Evolutionary conservation across 1,140 invertebrate genomes (phyloP), one percentile per base, ranked within the genome.

Genomic region (Dreissena polymorpha): DNA sequence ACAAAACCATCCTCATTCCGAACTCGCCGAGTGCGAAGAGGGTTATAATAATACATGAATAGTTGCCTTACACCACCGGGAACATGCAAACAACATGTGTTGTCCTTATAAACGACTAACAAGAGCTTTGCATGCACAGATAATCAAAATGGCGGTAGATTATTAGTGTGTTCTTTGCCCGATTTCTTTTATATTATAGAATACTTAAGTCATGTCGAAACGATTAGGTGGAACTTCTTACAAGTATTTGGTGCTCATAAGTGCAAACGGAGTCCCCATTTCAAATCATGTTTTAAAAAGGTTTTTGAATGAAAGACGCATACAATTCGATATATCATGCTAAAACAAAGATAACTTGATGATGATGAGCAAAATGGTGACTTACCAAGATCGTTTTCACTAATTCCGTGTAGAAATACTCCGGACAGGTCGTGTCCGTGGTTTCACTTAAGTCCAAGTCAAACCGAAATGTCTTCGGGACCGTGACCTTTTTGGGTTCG

Each of bases 361-460:
- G 27, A n/a, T 55, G 29, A 51, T 63, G 64, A 63, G 63, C 64
- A 71, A 21, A 55, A 60, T 68, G 51, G 75, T 91, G 89, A 94
- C 93, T 94, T 93, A 95, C 95, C 94, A 95, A 94, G 87, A 92
- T 93, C 88, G 93, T 88, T 91, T 94, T 94, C 85, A 95, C 90
- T 86, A 95, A 93, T 84, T 95, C 94, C 89, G 93, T 93, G 92
- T 95, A 95, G 93, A 94, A 95, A 93, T 94, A 95, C 92, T 95
- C 95, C 73, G 95, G 94, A 92, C 94, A 95, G 91, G 93, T 94
- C 91, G 94, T 93, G 90, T 95, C 95, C 89, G 94, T 95, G 18
- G 95, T 95, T 90, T 95, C 95, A 69, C 93, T 92, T 77, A 95
- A 92, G 87, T 92, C 92, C 83, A 95, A 90, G 68, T 92, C 91